Evolutionary conservation across 1,140 invertebrate genomes (phyloP).

Genomic region (Asbolus verrucosus): DNA sequence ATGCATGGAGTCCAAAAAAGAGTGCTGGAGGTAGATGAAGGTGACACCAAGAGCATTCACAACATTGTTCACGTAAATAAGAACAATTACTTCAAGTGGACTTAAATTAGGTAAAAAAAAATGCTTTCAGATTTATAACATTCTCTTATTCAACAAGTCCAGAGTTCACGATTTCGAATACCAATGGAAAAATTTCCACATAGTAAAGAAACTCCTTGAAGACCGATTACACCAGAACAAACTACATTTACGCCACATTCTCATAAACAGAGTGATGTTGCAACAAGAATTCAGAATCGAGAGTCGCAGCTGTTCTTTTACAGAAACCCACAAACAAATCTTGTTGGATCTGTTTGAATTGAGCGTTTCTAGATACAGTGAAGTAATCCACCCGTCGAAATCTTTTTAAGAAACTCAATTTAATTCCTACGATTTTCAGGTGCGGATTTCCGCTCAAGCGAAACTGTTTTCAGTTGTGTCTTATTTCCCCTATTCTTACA

Average conservation of each 20-base stretch:
- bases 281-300: constrained; percentile 76
- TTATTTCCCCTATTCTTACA: constrained; percentile 73
- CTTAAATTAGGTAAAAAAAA: too few relatives aligned
- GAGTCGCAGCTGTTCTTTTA: constrained; percentile 65
- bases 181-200: constrained; percentile 71
- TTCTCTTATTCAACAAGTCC: constrained; percentile 71
- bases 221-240: constrained; percentile 73
- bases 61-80: constrained; percentile 68
- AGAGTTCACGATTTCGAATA: constrained; percentile 68
- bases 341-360: constrained; percentile 75
- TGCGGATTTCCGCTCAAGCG: constrained; percentile 74
- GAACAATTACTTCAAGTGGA: too few relatives aligned
- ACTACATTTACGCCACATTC: constrained; percentile 72
- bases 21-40: constrained; percentile 73
- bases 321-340: constrained; percentile 72
- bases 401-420: constrained; percentile 35
- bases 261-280: constrained; percentile 74
- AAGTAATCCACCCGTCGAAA: constrained; percentile 68
- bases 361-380: constrained; percentile 77
- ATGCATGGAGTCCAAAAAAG: constrained; percentile 70
- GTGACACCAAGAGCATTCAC: constrained; percentile 81
- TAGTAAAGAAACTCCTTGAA: constrained; percentile 72
- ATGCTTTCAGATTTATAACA: constrained; percentile 73
- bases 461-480: constrained; percentile 68
- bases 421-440: constrained; percentile 64